Evolutionary conservation across 2,888 invertebrate species (phyloP), one percentile per base, ranked within the genome.

Genomic region (Laspeyria flexula): DNA sequence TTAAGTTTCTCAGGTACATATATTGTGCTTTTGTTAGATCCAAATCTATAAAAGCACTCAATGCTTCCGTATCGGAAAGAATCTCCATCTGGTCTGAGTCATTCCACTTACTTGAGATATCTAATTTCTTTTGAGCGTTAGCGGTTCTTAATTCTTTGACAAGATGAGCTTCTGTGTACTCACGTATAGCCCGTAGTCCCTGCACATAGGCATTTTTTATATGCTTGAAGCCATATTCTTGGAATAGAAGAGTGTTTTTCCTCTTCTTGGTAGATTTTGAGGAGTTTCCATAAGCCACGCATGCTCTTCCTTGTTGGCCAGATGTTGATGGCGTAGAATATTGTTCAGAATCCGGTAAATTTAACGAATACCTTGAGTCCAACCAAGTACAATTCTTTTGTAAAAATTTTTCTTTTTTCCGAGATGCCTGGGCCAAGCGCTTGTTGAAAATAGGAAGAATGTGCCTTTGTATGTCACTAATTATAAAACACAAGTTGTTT

Each of bases 21-120:
- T 55, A 55, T 37, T 55, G 55, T 40, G 34, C 42, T 50, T 55
- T 50, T 9, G 38, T 46, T 46, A 55, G 21, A 47, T 55, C 46
- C 43, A 55, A 50, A 37, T 55, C 43, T 10, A 48, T 47, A 12
- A 40, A 34, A 30, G 21, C 40, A 34, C 53, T 43, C 33, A 47
- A 44, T 31, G 53, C 53, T 39, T 55, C 49, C 12, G 34, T 12
- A 38, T 49, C 38, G n/a, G 42, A 21, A 11, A 46, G 33, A 25
- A 42, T 25, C 9, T 4, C 7, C 11, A 23, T 23, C 25, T 38
- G 38, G 38, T 25, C 25, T 38, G 38, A 11, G 25, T 38, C 25
- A 3, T 21, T 37, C 37, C 37, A 37, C 21, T 21, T 37, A 21
- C 37, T 37, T 37, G 37, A 37, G 21, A 37, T 18, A 21, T 6